A percentile compares a stretch with the other conserved stretches of the same genome.
phyloP scores from a whole-genome alignment of 2,113 vertebrate genomes.

The Aspiorhynchus laticeps region DNA sequence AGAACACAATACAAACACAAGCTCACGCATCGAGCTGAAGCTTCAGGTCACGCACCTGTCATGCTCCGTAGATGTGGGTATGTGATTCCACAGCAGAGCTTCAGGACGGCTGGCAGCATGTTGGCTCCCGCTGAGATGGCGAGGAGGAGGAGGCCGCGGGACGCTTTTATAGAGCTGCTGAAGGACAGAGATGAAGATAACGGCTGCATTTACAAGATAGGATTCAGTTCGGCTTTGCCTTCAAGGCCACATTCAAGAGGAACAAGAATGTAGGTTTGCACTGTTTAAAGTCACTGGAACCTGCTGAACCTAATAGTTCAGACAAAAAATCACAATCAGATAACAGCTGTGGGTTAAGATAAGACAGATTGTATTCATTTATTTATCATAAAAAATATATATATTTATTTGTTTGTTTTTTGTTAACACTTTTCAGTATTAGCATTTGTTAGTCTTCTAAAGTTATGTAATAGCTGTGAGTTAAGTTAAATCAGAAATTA shows the following conservation, averaged over 20 bases:
- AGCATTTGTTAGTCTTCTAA: no score
- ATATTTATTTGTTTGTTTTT: no score
- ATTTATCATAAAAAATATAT: no score
- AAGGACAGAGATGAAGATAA: slow-evolving; percentile 78
- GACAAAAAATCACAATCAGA: no score
- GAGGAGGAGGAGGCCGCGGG: not conserved
- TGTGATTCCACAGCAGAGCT: slow-evolving; percentile 84
- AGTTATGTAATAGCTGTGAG: no score
- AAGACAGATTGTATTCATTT: no score
- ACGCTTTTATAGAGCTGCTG: slow-evolving; percentile 71
- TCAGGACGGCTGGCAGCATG: slow-evolving; percentile 81
- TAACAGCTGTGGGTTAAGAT: no score
- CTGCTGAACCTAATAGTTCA: not conserved
- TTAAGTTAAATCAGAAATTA: no score
- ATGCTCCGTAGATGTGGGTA: slow-evolving; percentile 75
- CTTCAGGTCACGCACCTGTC: slow-evolving; percentile 66
- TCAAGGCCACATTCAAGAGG: slow-evolving; percentile 66
- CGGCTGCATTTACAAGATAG: slow-evolving; percentile 64
- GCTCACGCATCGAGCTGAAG: not conserved
- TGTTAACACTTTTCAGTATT: no score
- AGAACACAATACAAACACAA: not conserved
- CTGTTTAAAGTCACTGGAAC: not conserved
- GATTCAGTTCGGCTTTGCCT: slow-evolving; percentile 53
- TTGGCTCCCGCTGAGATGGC: slow-evolving; percentile 50
- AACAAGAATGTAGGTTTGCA: not conserved